phyloP scores from a whole-genome alignment of 2,797 vertebrate genomes.

The Heteromormyrus szaboi region DNA sequence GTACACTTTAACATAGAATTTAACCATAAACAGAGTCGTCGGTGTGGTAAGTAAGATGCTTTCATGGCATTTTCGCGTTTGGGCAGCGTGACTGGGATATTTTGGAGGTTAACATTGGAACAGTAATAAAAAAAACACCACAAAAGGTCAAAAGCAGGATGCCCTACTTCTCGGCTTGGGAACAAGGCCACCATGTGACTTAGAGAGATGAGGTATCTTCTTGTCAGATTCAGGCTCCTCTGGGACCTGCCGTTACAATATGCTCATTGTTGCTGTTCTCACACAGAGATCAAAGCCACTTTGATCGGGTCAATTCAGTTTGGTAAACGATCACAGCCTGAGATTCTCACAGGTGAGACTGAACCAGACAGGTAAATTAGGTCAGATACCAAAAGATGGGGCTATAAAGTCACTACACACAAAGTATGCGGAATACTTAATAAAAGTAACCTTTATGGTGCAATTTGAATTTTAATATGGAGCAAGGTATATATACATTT shows the following conservation, averaged over 20 bases:
- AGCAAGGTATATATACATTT: neutral
- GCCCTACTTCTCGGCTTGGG: slow-evolving; percentile 38
- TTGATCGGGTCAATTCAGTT: slow-evolving; percentile 71
- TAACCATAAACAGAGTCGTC: neutral
- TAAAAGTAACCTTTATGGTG: neutral
- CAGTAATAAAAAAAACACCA: neutral
- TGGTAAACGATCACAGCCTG: slow-evolving; percentile 66
- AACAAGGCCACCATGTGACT: slow-evolving; percentile 59
- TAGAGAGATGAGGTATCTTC: slow-evolving; percentile 60
- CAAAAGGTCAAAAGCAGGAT: slow-evolving; percentile 45
- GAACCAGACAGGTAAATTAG: neutral
- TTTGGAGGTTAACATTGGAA: slow-evolving; percentile 15
- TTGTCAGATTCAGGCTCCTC: slow-evolving; percentile 54
- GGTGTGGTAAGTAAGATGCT: neutral
- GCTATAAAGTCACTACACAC: neutral
- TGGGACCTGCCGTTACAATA: slow-evolving; percentile 62
- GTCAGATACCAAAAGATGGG: neutral
- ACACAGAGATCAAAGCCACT: slow-evolving; percentile 63
- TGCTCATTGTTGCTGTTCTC: slow-evolving; percentile 63
- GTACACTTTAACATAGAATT: neutral
- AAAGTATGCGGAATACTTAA: neutral
- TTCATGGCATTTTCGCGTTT: neutral
- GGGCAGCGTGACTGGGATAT: neutral
- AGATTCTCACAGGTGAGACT: slow-evolving; percentile 24
- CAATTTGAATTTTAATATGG: neutral